Percentiles rank a stretch among this genome's conserved stretches.
Conservation (phyloP, 2,113 vertebrate genomes). For the Symphodus melops region DNA sequence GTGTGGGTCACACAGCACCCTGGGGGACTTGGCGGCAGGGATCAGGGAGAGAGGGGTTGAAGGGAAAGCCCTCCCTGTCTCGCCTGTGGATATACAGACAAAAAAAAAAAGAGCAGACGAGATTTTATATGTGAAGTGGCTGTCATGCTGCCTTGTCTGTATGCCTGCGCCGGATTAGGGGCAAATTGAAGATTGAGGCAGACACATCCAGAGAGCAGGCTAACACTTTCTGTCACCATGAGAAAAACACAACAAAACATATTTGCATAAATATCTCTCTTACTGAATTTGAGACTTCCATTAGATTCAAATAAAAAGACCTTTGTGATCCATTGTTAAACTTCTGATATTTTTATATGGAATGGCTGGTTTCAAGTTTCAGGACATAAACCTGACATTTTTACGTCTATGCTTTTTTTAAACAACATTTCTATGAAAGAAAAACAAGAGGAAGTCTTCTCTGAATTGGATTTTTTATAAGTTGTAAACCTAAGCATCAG, state of each 20-base stretch:
- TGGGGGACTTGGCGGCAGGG: conserved; percentile 45
- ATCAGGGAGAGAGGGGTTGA: conserved; percentile 18
- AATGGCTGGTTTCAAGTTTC: too few species aligned
- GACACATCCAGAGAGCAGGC: conserved; percentile 2
- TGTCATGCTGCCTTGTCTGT: conserved; percentile 30
- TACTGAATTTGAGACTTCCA: not conserved
- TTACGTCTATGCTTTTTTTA: too few species aligned
- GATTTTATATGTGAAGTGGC: conserved; percentile 35
- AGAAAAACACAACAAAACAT: not conserved
- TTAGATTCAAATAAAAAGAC: not conserved
- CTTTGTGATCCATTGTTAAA: not conserved
- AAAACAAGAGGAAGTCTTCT: too few species aligned
- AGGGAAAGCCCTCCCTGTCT: conserved; percentile 49
- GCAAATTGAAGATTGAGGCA: conserved; percentile 30
- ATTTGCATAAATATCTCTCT: not conserved
- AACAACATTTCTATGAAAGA: too few species aligned
- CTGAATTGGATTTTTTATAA: too few species aligned
- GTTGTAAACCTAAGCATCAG: too few species aligned
- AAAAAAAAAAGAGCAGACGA: conserved; percentile 36
- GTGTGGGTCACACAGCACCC: conserved; percentile 71
- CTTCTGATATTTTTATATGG: not conserved
- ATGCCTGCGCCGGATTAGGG: conserved; percentile 54
- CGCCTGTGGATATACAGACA: conserved; percentile 44
- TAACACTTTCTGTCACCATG: conserved; percentile 3
- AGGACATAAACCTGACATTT: too few species aligned